Evolutionary conservation across 2,113 vertebrate species (phyloP), one percentile per base, ranked within the genome.

Genomic region (Microcebus griseorufus): DNA sequence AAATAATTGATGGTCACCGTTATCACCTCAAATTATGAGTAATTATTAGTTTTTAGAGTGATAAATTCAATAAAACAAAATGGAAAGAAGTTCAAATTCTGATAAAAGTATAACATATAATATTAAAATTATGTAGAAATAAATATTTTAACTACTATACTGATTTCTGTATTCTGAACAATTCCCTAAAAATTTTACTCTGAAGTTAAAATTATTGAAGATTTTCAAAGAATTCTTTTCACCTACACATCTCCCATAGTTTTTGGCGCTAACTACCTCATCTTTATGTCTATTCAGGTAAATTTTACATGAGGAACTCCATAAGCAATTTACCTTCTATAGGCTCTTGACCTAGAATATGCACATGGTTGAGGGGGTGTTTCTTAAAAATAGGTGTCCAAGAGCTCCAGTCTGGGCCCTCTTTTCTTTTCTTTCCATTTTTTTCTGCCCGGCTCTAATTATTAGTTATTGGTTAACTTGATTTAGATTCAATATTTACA

Each of bases 261-360:
- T 75, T 18, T 65, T 32, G 23, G 32, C 58, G 32, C 25, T 39
- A 82, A 82, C 42, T 1, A 82, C 16, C 16, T 88, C 27, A 80
- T 8, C 10, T 87, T 95, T 76, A 76, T 7, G 29, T 65, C 16
- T 32, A 48, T 32, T 73, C 20, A 34, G 42, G 11, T 37, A 25
- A 67, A 67, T 95, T 95, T 92, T 65, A 95, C 7, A 94, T 13
- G 45, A 22, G 60, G 23, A 94, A 70, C 73, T 82, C 79, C 48
- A 80, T 67, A 64, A 92, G 55, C 34, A 84, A 73, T 73, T 95
- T 90, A 27, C 55, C 58, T 45, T 69, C n/a, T 67, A 62, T 45
- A 48, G 67, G 39, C 14, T 88, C 48, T 42, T 22, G 51, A 42
- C 2, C 62, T 51, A 60, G 82, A 85, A 90, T 11, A 72, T 8